Evolutionary conservation across 1,140 invertebrate genomes (phyloP).

Genomic region (Ceratoteleas bidentatus): DNA sequence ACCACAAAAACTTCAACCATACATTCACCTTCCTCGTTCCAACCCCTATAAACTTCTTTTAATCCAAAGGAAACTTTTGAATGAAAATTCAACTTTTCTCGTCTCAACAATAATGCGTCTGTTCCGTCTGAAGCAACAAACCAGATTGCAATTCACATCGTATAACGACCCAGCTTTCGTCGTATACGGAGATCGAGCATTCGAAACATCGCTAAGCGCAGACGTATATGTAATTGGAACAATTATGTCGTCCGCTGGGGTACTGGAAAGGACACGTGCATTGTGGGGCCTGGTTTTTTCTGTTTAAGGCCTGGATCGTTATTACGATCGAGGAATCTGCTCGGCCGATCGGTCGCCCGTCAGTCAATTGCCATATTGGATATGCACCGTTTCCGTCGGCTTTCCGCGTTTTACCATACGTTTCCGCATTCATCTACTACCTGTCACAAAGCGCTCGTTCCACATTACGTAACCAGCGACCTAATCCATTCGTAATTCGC

Average conservation of each 20-base stretch:
- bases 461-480: conserved; percentile 9
- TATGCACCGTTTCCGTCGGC: conserved; percentile 18
- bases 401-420: conserved; percentile 26
- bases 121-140: too few species aligned
- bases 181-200: conserved; percentile 29
- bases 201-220: conserved; percentile 4
- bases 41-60: too few species aligned
- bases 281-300: conserved; percentile 17
- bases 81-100: too few species aligned
- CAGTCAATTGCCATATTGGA: conserved; percentile 34
- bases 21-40: too few species aligned
- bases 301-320: conserved; percentile 21
- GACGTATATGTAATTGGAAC: conserved; percentile 27
- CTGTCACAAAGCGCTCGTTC: conserved; percentile 4
- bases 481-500: conserved; percentile 5
- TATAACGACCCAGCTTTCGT: conserved; percentile 24
- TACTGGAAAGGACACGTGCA: conserved; percentile 35
- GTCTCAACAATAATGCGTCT: too few species aligned
- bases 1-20: too few species aligned
- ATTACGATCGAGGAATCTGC: conserved; percentile 32
- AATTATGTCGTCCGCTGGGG: conserved; percentile 32
- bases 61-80: too few species aligned
- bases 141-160: too few species aligned
- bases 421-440: conserved; percentile 28
- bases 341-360: conserved; percentile 14